Conservation (phyloP, 2,113 vertebrate genomes). For the Carollia perspicillata region DNA sequence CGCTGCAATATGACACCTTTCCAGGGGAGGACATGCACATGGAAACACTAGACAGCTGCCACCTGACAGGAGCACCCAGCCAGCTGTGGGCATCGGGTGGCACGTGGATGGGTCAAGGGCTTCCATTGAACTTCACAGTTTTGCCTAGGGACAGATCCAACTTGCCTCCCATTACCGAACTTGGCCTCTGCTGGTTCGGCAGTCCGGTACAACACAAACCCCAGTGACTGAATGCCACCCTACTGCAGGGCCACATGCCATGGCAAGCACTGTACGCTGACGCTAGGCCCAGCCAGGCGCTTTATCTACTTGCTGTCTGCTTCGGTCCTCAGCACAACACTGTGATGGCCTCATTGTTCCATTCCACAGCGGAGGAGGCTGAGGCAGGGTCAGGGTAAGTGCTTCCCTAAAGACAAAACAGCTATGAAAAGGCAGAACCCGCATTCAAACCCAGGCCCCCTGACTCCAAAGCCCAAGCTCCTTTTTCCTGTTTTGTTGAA, state of each 20-base stretch:
- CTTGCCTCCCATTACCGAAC: neutral
- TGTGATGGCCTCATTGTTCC: neutral
- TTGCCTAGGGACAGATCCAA: neutral
- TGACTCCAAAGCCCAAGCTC: neutral
- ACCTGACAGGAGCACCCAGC: neutral
- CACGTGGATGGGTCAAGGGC: too few relatives aligned
- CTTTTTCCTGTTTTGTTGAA: neutral
- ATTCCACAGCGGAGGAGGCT: neutral
- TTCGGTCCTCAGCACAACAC: neutral
- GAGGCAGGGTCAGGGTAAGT: neutral
- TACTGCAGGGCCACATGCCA: neutral
- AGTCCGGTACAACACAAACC: neutral
- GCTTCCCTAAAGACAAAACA: neutral
- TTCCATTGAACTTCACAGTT: neutral
- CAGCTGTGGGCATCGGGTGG: rapidly evolving
- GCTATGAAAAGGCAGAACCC: neutral
- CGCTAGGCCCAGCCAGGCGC: neutral
- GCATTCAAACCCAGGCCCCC: neutral
- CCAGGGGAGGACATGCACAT: rapidly evolving
- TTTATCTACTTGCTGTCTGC: neutral
- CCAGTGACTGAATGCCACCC: neutral
- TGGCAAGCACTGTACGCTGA: neutral
- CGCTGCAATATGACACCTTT: neutral
- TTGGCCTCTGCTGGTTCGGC: neutral
- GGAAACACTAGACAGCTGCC: neutral